Percentiles rank a stretch among this genome's conserved stretches.
Evolutionary conservation across 2,113 vertebrate species (phyloP).

Genomic region (Orientallactaga bullata): DNA sequence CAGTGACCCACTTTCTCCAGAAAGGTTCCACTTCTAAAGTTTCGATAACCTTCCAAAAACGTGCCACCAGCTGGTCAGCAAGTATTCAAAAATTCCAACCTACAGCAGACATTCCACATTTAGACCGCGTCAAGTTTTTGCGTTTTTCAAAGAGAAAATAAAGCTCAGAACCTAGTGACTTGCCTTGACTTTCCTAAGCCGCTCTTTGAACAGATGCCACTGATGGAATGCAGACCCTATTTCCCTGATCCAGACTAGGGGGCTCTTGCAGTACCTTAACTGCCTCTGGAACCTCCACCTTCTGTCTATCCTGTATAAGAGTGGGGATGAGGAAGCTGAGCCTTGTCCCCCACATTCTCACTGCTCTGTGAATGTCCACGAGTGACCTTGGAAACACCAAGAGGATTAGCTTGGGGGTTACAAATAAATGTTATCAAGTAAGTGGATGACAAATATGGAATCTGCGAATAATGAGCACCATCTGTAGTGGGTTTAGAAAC

Average conservation of each 20-base stretch:
- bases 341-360: background rate
- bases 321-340: background rate
- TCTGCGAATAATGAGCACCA: background rate
- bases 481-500: background rate
- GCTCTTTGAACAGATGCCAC: background rate
- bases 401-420: background rate
- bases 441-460: background rate
- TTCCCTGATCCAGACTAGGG: background rate
- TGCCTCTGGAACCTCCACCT: background rate
- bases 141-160: background rate
- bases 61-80: too few species aligned
- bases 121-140: background rate
- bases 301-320: background rate
- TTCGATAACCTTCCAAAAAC: too few species aligned
- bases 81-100: too few species aligned
- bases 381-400: background rate
- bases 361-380: background rate
- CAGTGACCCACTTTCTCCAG: too few species aligned
- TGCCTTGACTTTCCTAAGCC: background rate
- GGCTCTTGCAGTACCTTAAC: rapidly evolving
- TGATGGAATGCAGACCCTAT: background rate
- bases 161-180: background rate
- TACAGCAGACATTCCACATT: too few species aligned
- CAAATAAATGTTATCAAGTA: background rate
- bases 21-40: too few species aligned